Conservation (phyloP, 2,888 invertebrate genomes). For the Zygogramma bicolorata region DNA sequence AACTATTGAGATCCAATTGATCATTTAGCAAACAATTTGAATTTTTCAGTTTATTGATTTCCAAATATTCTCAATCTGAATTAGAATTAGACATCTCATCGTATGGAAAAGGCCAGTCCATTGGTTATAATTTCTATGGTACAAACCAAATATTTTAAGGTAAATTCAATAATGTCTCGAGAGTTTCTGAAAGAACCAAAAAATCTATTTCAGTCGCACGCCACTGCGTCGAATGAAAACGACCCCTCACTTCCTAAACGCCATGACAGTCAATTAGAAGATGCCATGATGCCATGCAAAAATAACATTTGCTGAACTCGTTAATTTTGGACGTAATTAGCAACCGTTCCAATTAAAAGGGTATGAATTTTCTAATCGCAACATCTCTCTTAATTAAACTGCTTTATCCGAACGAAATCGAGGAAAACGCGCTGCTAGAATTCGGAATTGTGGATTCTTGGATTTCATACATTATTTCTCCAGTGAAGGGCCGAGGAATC, state of each 20-base stretch:
- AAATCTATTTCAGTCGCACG: too few species aligned
- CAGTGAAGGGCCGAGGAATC: too few species aligned
- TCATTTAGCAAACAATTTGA: too few species aligned
- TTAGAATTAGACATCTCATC: too few species aligned
- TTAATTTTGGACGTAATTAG: constrained; percentile 45
- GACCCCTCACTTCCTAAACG: not conserved
- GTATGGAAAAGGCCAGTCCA: too few species aligned
- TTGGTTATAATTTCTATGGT: too few species aligned
- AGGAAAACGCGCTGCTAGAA: not conserved
- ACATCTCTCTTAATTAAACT: constrained; percentile 52
- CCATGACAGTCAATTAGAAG: constrained; percentile 17
- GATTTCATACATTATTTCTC: not conserved
- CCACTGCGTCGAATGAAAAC: not conserved
- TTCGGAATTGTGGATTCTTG: not conserved
- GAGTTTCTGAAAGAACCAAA: too few species aligned
- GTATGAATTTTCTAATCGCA: constrained; percentile 53
- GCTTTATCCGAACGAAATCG: constrained; percentile 10
- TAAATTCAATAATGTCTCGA: too few species aligned
- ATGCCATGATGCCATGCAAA: constrained; percentile 15
- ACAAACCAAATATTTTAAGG: too few species aligned
- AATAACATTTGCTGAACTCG: constrained; percentile 49
- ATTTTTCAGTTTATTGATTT: too few species aligned
- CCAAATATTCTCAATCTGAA: too few species aligned
- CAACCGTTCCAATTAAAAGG: constrained; percentile 54
- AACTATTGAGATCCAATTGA: too few species aligned